These are phyloP conservation scores for Euzetes globulus DNA, from an alignment of 2,888 invertebrate genomes.

Conservation along the genomic window DNA sequence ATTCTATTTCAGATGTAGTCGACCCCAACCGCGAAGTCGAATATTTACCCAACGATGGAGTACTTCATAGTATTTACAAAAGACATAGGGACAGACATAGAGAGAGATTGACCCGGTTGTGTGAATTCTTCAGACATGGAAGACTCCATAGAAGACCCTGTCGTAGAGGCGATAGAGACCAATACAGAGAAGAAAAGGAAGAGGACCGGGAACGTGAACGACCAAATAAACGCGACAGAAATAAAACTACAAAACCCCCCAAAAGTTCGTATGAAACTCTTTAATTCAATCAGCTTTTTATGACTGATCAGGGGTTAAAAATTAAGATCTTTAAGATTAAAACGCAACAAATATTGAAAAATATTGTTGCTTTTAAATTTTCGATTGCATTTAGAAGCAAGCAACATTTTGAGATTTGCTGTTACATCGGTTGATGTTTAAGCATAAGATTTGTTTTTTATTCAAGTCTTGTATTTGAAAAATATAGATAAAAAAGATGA, in stretches of 20 bases:
- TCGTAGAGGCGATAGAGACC: not conserved
- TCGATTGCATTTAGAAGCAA: too few species aligned
- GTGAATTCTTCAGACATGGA: slow-evolving; percentile 30
- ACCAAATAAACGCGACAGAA: too few species aligned
- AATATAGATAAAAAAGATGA: not conserved
- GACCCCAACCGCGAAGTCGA: not conserved
- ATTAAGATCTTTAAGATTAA: too few species aligned
- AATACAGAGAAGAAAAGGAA: not conserved
- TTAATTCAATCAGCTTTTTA: too few species aligned
- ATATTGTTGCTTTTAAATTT: too few species aligned
- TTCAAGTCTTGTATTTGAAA: not conserved
- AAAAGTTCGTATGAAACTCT: too few species aligned
- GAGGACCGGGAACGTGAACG: not conserved
- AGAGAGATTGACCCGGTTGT: not conserved
- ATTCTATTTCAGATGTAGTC: not conserved
- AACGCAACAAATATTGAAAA: too few species aligned
- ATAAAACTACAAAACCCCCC: too few species aligned
- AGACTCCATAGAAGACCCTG: slow-evolving; percentile 28
- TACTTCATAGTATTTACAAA: not conserved
- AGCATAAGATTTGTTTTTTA: too few species aligned
- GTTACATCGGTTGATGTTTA: too few species aligned
- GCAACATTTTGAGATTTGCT: too few species aligned
- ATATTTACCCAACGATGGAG: not conserved
- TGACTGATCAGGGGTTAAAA: too few species aligned
- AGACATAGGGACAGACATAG: slow-evolving; percentile 19